Percentiles rank a stretch among this genome's conserved stretches.
Evolutionary conservation across 2,797 vertebrate species (phyloP).

Genomic region (Falco biarmicus): DNA sequence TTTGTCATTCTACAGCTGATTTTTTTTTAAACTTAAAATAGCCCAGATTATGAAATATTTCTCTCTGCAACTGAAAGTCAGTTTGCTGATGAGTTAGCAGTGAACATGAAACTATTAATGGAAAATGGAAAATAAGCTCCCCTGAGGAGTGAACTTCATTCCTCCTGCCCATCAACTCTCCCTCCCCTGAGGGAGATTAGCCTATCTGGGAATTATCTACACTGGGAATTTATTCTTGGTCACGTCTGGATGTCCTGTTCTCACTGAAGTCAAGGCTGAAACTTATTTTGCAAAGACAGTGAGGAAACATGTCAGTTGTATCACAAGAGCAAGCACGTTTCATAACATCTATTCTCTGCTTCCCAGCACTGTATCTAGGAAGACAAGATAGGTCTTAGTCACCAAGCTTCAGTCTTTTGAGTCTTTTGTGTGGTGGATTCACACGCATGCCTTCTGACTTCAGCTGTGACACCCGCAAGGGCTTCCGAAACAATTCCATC

Average conservation of each 20-base stretch:
- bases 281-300: background rate
- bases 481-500: background rate
- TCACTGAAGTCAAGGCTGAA: conserved; percentile 26
- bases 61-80: background rate
- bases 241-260: conserved; percentile 32
- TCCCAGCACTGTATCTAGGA: background rate
- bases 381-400: background rate
- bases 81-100: background rate
- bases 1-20: background rate
- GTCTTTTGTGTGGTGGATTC: background rate
- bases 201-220: conserved; percentile 31
- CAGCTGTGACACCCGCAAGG: background rate
- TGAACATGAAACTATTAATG: background rate
- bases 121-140: background rate
- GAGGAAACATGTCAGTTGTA: background rate
- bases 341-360: background rate
- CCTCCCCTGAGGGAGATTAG: background rate
- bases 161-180: background rate
- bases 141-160: background rate
- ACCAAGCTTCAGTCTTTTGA: background rate
- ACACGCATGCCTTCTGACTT: background rate
- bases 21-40: background rate
- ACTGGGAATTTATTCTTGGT: conserved; percentile 2
- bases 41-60: background rate
- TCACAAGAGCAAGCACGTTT: background rate